phyloP scores from a whole-genome alignment of 1,140 invertebrate genomes.

The Popillia japonica region DNA sequence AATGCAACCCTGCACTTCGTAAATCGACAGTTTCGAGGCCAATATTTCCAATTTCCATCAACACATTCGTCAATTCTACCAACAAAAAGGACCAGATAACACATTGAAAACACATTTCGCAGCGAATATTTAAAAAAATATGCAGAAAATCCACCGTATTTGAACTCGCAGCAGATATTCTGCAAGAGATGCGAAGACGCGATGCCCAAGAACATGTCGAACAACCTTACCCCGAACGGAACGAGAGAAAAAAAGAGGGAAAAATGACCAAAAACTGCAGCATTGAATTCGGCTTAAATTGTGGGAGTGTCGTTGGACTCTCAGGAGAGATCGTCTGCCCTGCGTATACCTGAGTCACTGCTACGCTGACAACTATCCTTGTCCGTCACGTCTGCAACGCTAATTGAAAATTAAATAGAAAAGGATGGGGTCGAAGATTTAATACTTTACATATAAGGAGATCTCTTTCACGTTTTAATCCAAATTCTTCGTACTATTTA shows the following conservation, averaged over 20 bases:
- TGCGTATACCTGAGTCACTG: not conserved
- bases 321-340: not conserved
- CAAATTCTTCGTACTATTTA: conserved; percentile 7
- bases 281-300: conserved; percentile 14
- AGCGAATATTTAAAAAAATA: no score
- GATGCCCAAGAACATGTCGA: conserved; percentile 1
- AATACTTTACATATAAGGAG: not conserved
- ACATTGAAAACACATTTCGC: no score
- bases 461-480: not conserved
- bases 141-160: no score
- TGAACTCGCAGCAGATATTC: no score
- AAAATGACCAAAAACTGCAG: conserved; percentile 5
- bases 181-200: no score
- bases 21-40: no score
- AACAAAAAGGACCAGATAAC: no score
- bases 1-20: no score
- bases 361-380: not conserved
- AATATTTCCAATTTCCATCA: no score
- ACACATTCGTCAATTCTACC: no score
- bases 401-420: conserved; percentile 7
- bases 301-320: conserved; percentile 10
- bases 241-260: not conserved
- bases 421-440: not conserved
- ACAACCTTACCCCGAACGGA: not conserved
- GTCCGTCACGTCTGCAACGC: not conserved